A percentile compares a stretch with the other conserved stretches of the same genome.
These are phyloP conservation scores for Masnerella sp. DNA, from an alignment of 2,888 invertebrate genomes.

Conservation along the genomic window DNA sequence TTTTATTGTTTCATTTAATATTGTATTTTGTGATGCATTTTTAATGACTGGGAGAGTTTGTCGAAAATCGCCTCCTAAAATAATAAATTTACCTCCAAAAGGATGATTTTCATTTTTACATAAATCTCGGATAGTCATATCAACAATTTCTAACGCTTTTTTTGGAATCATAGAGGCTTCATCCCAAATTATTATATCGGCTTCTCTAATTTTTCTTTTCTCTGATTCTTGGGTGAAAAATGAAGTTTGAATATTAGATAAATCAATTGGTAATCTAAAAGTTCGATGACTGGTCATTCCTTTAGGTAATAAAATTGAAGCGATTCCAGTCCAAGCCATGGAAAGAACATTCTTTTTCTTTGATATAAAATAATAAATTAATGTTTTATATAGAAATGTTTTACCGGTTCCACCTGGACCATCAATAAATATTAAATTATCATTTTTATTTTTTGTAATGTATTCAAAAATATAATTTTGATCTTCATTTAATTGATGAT, in stretches of 20 bases:
- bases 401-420: conserved; percentile 22
- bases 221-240: conserved; percentile 7
- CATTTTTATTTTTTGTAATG: background rate
- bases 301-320: conserved; percentile 2
- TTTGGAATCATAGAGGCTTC: conserved; percentile 13
- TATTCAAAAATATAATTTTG: conserved; percentile 5
- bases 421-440: conserved; percentile 3
- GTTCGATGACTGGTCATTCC: conserved; percentile 15
- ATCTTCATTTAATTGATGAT: conserved; percentile 4
- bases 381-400: conserved; percentile 23
- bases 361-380: conserved; percentile 10
- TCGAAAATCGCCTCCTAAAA: conserved; percentile 10
- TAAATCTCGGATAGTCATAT: conserved; percentile 2
- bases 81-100: conserved; percentile 4
- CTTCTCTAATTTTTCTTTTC: conserved; percentile 1
- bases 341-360: background rate
- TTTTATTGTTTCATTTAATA: conserved; percentile 1
- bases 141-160: conserved; percentile 18
- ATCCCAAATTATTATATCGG: conserved; percentile 9
- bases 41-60: conserved; percentile 11
- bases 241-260: conserved; percentile 5
- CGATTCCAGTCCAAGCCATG: conserved; percentile 1
- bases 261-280: conserved; percentile 15
- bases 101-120: conserved; percentile 2
- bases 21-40: conserved; percentile 1